phyloP scores from a whole-genome alignment of 2,888 invertebrate species.

The Phortica okadai region DNA sequence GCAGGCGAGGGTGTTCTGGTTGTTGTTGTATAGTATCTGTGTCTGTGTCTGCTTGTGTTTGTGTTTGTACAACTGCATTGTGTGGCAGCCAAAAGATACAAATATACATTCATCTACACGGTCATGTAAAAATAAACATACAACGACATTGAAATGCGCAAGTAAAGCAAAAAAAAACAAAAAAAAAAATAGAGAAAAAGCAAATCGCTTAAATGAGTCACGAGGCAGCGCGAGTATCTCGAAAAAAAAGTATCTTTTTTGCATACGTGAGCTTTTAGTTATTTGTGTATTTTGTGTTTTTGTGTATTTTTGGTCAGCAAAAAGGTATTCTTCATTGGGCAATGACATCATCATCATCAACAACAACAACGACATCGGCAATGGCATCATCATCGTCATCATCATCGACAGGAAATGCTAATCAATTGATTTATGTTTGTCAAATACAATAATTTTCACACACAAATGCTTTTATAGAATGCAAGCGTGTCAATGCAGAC shows the following conservation, averaged over 20 bases:
- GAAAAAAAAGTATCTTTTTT: background rate
- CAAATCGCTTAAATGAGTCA: background rate
- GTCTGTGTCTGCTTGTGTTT: background rate
- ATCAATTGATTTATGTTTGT: conserved; percentile 15
- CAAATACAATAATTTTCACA: background rate
- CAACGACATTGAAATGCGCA: conserved; percentile 3
- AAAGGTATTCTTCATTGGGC: background rate
- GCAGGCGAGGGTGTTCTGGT: background rate
- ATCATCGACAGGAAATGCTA: conserved; percentile 13
- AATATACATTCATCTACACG: background rate
- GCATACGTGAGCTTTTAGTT: background rate
- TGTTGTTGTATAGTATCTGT: background rate
- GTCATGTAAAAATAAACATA: conserved; percentile 8
- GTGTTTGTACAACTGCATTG: conserved; percentile 3
- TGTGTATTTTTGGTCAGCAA: background rate
- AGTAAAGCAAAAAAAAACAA: background rate
- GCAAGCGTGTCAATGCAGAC: conserved; percentile 6
- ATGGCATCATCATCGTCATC: conserved; percentile 1
- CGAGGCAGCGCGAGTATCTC: background rate
- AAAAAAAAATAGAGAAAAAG: background rate
- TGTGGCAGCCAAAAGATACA: background rate
- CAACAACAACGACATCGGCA: background rate
- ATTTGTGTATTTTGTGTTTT: background rate
- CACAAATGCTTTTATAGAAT: background rate
- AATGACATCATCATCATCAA: background rate